Percentiles rank a stretch among this genome's conserved stretches.
phyloP scores from a whole-genome alignment of 2,113 vertebrate species.

The Malurus cyaneus region DNA sequence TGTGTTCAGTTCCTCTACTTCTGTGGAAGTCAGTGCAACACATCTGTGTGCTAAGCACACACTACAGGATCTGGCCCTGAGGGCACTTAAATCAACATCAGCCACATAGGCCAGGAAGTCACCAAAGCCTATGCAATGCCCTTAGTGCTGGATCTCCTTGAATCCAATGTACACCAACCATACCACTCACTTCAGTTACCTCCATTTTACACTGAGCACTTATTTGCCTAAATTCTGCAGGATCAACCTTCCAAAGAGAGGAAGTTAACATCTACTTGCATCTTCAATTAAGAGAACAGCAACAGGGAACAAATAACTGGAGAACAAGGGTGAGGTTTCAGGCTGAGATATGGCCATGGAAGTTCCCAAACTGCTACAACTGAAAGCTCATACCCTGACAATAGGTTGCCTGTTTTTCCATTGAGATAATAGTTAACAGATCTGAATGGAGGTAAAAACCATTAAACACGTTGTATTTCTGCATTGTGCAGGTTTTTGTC shows the following conservation, averaged over 20 bases:
- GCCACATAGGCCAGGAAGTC: neutral
- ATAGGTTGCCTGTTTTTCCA: neutral
- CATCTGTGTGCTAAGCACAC: slow-evolving; percentile 56
- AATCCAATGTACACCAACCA: neutral
- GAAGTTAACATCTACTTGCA: neutral
- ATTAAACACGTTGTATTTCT: neutral
- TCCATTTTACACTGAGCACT: neutral
- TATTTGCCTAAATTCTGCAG: neutral
- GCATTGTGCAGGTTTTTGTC: neutral
- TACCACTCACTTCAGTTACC: neutral
- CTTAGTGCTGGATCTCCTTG: neutral
- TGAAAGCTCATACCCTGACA: neutral
- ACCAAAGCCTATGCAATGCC: neutral
- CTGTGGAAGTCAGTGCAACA: slow-evolving; percentile 32
- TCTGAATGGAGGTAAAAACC: neutral
- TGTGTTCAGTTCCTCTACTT: slow-evolving; percentile 41
- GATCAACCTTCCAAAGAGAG: neutral
- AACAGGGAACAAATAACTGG: neutral
- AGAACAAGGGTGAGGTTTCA: neutral
- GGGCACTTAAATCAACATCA: neutral
- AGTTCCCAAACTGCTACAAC: neutral
- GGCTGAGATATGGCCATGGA: neutral
- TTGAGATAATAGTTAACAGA: neutral
- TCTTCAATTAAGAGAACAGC: neutral
- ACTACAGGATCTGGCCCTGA: neutral